Percentiles rank a stretch among this genome's conserved stretches.
Conservation (phyloP, 2,888 invertebrate species). For the Ditula angustiorana region DNA sequence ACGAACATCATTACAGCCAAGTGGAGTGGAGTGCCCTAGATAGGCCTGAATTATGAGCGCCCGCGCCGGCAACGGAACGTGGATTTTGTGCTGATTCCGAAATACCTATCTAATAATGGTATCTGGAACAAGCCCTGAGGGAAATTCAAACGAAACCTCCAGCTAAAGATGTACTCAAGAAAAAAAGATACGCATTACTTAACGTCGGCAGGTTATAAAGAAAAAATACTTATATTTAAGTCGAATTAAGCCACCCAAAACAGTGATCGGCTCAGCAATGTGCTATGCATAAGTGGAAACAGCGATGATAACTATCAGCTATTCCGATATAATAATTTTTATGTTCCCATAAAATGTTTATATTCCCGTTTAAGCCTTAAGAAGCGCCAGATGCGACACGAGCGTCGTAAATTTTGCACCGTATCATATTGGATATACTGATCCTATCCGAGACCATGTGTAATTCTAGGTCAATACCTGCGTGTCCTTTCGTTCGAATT, state of each 20-base stretch:
- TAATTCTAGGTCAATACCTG: background rate
- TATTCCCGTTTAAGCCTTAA: constrained; percentile 2
- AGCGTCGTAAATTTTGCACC: constrained; percentile 3
- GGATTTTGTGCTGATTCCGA: constrained; percentile 46
- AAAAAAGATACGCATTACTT: background rate
- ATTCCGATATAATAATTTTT: too few species aligned
- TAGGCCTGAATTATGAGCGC: constrained; percentile 41
- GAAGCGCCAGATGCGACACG: background rate
- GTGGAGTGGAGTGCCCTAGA: constrained; percentile 54
- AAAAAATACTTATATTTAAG: too few species aligned
- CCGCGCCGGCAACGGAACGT: constrained; percentile 28
- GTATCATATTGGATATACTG: background rate
- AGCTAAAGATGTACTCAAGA: background rate
- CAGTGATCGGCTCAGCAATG: too few species aligned
- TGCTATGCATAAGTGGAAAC: too few species aligned
- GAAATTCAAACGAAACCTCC: background rate
- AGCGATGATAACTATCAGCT: too few species aligned
- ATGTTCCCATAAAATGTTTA: background rate
- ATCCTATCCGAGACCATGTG: background rate
- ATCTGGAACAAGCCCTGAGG: constrained; percentile 14
- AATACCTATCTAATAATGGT: constrained; percentile 9
- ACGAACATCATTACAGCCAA: constrained; percentile 46
- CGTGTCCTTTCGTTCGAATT: background rate
- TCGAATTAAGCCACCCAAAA: too few species aligned
- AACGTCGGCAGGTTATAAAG: too few species aligned